Conservation (phyloP, 1,140 invertebrate species). For the Drosophila kurseongensis region DNA sequence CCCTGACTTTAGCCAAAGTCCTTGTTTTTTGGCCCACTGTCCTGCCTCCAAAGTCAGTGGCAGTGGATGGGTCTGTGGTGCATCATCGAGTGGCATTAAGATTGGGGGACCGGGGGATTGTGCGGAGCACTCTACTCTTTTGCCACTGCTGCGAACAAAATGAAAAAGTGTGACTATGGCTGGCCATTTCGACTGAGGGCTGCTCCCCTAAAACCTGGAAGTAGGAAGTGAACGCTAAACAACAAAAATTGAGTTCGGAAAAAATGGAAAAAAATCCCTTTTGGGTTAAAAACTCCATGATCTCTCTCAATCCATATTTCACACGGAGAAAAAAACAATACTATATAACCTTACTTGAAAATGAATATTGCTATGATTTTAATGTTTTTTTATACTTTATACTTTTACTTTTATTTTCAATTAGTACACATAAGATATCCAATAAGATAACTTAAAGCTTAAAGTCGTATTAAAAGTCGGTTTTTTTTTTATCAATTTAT, state of each 20-base stretch:
- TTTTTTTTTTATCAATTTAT: too few species aligned
- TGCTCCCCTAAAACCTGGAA: slow-evolving; percentile 61
- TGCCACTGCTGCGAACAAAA: slow-evolving; percentile 21
- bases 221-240: slow-evolving; percentile 66
- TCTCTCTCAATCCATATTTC: too few species aligned
- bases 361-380: too few species aligned
- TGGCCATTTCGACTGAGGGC: slow-evolving; percentile 15
- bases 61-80: slow-evolving; percentile 45
- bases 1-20: too few species aligned
- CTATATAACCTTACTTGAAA: too few species aligned
- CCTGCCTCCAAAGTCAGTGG: slow-evolving; percentile 41
- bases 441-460: too few species aligned
- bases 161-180: slow-evolving; percentile 64
- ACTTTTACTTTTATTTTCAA: too few species aligned
- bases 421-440: too few species aligned
- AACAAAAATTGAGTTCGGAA: slow-evolving; percentile 27
- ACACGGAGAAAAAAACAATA: background rate
- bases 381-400: too few species aligned
- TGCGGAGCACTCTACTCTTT: slow-evolving; percentile 28
- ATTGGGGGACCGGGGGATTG: slow-evolving; percentile 42
- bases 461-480: too few species aligned
- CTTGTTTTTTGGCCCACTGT: slow-evolving; percentile 20
- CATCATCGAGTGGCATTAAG: slow-evolving; percentile 72
- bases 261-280: slow-evolving; percentile 58
- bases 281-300: slow-evolving; percentile 19